Conservation (phyloP, 2,797 vertebrate species). For the Epinephelus awoara region DNA sequence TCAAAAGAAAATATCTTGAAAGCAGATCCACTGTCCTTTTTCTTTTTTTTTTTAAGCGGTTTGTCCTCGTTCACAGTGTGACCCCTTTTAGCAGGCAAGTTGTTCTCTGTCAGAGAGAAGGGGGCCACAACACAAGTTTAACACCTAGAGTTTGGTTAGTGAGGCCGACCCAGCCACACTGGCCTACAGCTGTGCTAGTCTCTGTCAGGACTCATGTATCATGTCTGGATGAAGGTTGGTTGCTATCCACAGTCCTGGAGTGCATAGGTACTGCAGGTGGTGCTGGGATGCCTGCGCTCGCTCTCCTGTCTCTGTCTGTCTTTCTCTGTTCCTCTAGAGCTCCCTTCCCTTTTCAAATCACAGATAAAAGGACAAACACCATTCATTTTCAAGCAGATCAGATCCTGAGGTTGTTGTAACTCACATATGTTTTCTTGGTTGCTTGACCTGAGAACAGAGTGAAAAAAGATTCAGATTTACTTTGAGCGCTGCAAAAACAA, state of each 20-base stretch:
- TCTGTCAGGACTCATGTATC: conserved; percentile 71
- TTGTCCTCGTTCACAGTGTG: conserved; percentile 57
- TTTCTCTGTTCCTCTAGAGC: conserved; percentile 41
- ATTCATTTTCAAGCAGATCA: conserved; percentile 72
- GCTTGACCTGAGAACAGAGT: conserved; percentile 80
- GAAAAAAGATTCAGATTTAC: conserved; percentile 35
- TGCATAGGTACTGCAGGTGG: conserved; percentile 77
- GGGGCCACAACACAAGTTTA: conserved; percentile 58
- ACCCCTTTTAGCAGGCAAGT: conserved; percentile 72
- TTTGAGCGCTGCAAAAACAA: conserved; percentile 32
- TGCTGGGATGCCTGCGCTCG: conserved; percentile 65
- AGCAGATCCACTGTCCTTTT: conserved; percentile 69
- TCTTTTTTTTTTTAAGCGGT: conserved; percentile 8
- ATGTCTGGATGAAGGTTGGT: conserved; percentile 75
- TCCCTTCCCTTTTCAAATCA: conserved; percentile 54
- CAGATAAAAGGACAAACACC: conserved; percentile 67
- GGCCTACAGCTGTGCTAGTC: conserved; percentile 62
- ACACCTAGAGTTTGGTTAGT: conserved; percentile 59
- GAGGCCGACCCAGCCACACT: conserved; percentile 48
- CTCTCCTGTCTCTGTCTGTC: conserved; percentile 41
- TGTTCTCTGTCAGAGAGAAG: conserved; percentile 56
- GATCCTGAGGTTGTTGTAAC: conserved; percentile 88
- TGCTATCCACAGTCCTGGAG: conserved; percentile 74
- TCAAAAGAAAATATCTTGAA: conserved; percentile 75
- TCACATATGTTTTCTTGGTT: conserved; percentile 86